These are phyloP conservation scores for Stictocephala bisonia DNA, from an alignment of 2,888 invertebrate genomes.

Conservation along the genomic window DNA sequence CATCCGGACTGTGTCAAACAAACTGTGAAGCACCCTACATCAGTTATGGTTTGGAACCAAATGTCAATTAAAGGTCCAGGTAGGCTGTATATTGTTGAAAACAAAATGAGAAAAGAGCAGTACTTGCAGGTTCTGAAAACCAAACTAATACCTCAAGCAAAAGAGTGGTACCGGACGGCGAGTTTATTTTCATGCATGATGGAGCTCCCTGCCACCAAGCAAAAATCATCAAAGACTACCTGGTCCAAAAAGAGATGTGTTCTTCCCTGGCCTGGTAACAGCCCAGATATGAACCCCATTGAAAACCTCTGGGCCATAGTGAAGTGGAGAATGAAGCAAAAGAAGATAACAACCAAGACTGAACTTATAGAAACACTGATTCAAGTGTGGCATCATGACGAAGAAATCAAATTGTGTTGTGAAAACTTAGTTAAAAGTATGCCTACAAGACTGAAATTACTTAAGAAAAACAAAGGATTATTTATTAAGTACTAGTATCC, in stretches of 20 bases:
- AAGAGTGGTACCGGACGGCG: no score
- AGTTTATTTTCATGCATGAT: no score
- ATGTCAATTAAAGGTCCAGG: constrained; percentile 37
- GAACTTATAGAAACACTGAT: constrained; percentile 52
- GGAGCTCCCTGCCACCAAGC: constrained; percentile 39
- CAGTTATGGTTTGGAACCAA: constrained; percentile 44
- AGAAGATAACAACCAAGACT: constrained; percentile 52
- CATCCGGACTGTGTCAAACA: constrained; percentile 41
- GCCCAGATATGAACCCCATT: constrained; percentile 54
- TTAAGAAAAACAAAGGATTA: no score
- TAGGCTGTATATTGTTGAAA: no score
- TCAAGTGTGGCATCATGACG: constrained; percentile 46
- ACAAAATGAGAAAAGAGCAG: no score
- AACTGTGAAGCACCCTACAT: constrained; percentile 44
- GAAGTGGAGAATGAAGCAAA: constrained; percentile 52
- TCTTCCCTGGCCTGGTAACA: constrained; percentile 54
- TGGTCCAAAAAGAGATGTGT: constrained; percentile 38
- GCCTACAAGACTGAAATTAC: no score
- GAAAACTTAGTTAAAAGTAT: constrained; percentile 28
- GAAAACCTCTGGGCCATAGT: constrained; percentile 56
- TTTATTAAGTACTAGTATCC: no score
- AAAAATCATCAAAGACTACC: constrained; percentile 13
- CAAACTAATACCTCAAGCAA: no score
- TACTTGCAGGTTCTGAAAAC: no score
- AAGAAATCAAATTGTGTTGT: constrained; percentile 35